Conservation (phyloP, 2,797 vertebrate species). For the Aldrovandia affinis region DNA sequence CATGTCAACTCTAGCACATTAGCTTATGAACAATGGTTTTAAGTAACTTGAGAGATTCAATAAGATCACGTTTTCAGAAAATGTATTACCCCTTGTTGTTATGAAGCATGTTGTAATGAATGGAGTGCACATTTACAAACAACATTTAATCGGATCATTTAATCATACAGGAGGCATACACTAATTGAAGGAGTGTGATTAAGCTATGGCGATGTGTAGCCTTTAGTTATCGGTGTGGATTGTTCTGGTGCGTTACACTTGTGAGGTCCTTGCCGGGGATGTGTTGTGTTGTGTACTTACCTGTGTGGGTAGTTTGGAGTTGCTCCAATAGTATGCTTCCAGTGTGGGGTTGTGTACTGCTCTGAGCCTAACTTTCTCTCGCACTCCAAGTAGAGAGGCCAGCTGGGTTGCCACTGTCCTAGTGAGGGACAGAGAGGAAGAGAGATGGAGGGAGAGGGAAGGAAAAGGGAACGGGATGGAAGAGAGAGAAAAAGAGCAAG, state of each 20-base stretch:
- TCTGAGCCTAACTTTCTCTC: conserved; percentile 83
- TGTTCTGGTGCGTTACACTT: neutral
- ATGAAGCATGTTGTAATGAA: neutral
- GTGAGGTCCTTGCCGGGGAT: neutral
- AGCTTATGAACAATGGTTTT: no score
- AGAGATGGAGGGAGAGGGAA: conserved; percentile 22
- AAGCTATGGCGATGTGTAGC: neutral
- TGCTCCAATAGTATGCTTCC: neutral
- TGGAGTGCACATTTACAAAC: neutral
- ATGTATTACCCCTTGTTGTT: neutral
- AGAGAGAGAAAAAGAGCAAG: neutral
- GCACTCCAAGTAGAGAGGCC: conserved; percentile 84
- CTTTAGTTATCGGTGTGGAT: neutral
- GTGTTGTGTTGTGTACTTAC: neutral
- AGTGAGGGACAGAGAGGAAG: conserved; percentile 30
- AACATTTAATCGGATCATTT: neutral
- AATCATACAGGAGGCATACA: neutral
- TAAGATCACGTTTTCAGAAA: neutral
- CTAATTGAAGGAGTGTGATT: neutral
- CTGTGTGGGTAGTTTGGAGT: conserved; percentile 2
- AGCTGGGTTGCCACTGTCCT: conserved; percentile 85
- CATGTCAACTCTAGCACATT: neutral
- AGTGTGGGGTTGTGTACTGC: conserved; percentile 67
- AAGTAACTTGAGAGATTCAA: no score
- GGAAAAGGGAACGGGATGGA: neutral